Evolutionary conservation across 1,140 invertebrate genomes (phyloP), one percentile per base, ranked within the genome.

Genomic region (Battus philenor): DNA sequence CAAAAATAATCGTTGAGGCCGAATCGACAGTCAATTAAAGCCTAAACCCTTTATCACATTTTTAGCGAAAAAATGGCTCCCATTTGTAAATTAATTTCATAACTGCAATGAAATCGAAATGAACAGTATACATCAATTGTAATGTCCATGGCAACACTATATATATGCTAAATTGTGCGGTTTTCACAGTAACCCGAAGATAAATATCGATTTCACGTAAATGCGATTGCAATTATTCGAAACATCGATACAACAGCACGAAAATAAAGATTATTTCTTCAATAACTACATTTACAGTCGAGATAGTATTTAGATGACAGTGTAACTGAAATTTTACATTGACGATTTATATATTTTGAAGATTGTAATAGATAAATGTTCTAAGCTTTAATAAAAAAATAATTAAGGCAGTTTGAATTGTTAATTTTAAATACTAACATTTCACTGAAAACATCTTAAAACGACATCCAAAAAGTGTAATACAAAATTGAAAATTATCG

Each of bases 31-130:
- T 81, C 71, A 79, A 82, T 81, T 81, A 81, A 68, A 74, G 69
- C 69, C 75, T 82, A 76, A 82, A 78, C 67, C 69, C 73, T 65
- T 63, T 69, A 80, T 77, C 66, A 74, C 68, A 70, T 78, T 70
- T 59, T 54, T 47, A 61, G 50, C 58, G 63, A 77, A 59, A 27
- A 58, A 73, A 69, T 74, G 62, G 54, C 65, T 68, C 59, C 67
- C 46, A 54, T 44, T n/a, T 44, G 50, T 46, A 41, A 58, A 50
- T 55, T 55, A 54, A 8, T 8, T n/a, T n/a, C 27, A 38, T 59
- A 50, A 46, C 34, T 27, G 36, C 57, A 52, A 61, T 56, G 51
- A 49, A 63, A 47, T 54, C 36, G 26, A 52, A 58, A 60, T 43
- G 51, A 44, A 39, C 6, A 41, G 12, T 11, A 15, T 17, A 12